phyloP scores from a whole-genome alignment of 2,888 invertebrate genomes.

The Eudasyphora cyanicolor region DNA sequence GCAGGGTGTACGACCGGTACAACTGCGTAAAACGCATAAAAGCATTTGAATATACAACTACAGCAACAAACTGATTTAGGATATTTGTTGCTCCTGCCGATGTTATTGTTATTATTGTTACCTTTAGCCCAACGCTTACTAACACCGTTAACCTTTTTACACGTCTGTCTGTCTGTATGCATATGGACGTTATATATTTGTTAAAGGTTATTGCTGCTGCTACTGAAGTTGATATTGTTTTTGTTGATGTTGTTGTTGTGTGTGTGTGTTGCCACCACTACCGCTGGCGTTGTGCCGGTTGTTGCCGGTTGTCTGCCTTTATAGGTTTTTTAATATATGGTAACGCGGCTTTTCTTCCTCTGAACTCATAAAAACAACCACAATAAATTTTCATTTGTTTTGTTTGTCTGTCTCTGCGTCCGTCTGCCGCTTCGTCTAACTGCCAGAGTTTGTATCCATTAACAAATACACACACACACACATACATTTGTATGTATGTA shows the following conservation, averaged over 20 bases:
- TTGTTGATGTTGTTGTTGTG: neutral
- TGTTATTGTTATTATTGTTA: slow-evolving; percentile 16
- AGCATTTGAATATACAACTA: slow-evolving; percentile 55
- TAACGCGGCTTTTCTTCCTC: slow-evolving; percentile 46
- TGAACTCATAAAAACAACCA: slow-evolving; percentile 62
- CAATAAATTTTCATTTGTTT: slow-evolving; percentile 64
- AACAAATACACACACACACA: neutral
- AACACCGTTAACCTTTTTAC: slow-evolving; percentile 23
- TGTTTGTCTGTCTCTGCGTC: slow-evolving; percentile 34
- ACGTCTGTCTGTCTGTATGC: slow-evolving; percentile 4
- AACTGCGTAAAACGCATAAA: slow-evolving; percentile 56
- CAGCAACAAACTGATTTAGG: slow-evolving; percentile 57
- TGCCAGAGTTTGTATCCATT: slow-evolving; percentile 38
- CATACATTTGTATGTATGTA: no score
- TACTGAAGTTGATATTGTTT: neutral
- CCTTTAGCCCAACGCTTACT: slow-evolving; percentile 48
- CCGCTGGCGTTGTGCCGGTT: neutral
- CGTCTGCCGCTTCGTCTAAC: slow-evolving; percentile 32
- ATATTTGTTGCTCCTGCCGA: slow-evolving; percentile 10
- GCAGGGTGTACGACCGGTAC: neutral
- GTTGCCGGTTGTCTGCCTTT: slow-evolving; percentile 16
- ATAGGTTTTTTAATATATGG: slow-evolving; percentile 60
- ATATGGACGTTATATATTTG: slow-evolving; percentile 23
- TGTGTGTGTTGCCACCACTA: neutral
- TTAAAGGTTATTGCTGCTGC: slow-evolving; percentile 30